phyloP scores from a whole-genome alignment of 2,113 vertebrate species.

The Trichechus manatus region DNA sequence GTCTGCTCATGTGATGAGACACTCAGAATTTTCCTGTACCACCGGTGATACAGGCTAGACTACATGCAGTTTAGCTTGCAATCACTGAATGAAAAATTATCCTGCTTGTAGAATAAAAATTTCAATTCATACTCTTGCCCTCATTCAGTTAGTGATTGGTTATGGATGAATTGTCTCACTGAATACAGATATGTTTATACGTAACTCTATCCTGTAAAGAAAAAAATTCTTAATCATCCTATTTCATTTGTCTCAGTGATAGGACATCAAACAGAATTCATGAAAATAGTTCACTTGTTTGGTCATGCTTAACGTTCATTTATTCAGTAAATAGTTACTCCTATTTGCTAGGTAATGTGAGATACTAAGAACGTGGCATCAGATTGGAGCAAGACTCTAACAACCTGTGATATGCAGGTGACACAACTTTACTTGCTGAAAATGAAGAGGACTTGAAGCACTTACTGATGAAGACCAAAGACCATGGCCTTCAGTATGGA shows the following conservation, averaged over 20 bases:
- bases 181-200: slow-evolving; percentile 22
- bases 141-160: neutral
- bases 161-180: neutral
- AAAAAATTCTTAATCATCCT: neutral
- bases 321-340: neutral
- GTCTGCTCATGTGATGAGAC: neutral
- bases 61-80: neutral
- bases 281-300: slow-evolving; percentile 5
- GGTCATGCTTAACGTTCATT: slow-evolving; percentile 31
- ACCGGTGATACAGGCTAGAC: neutral
- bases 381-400: too few relatives aligned
- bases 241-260: neutral
- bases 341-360: neutral
- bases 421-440: too few relatives aligned
- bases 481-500: too few relatives aligned
- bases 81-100: neutral
- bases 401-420: too few relatives aligned
- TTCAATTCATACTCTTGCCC: slow-evolving; percentile 8
- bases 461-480: too few relatives aligned
- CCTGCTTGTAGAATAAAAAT: neutral
- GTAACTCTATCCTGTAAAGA: neutral
- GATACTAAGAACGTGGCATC: neutral
- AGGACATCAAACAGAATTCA: slow-evolving; percentile 19
- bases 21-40: slow-evolving; percentile 7
- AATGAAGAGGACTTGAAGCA: too few relatives aligned